These are phyloP conservation scores for Sebastiscus tertius DNA, from an alignment of 2,797 vertebrate genomes.

Conservation along the genomic window DNA sequence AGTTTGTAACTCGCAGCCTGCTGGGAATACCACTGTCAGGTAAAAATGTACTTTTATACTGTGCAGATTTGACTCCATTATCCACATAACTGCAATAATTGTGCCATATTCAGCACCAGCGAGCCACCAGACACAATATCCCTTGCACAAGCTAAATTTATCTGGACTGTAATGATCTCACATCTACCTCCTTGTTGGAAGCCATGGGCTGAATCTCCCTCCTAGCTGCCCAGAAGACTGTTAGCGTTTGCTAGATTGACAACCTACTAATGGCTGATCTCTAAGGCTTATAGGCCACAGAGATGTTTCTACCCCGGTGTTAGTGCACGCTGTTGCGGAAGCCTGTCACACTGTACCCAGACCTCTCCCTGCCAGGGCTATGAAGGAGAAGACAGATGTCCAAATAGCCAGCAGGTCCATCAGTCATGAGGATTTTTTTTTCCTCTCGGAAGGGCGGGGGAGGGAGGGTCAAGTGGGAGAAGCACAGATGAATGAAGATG, in stretches of 20 bases:
- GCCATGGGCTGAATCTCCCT: conserved; percentile 57
- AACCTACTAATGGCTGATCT: conserved; percentile 79
- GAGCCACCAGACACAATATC: conserved; percentile 28
- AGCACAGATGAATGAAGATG: conserved; percentile 67
- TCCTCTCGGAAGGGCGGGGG: background rate
- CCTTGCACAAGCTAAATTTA: conserved; percentile 70
- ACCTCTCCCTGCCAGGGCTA: conserved; percentile 61
- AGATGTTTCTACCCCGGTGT: conserved; percentile 68
- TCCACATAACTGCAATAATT: conserved; percentile 67
- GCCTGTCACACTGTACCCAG: conserved; percentile 69
- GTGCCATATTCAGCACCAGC: conserved; percentile 53
- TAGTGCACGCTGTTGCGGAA: conserved; percentile 64
- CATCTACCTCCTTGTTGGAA: conserved; percentile 60
- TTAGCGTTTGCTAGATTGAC: conserved; percentile 72
- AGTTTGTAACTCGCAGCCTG: conserved; percentile 39
- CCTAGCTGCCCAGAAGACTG: conserved; percentile 64
- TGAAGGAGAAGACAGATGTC: conserved; percentile 80
- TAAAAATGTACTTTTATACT: conserved; percentile 48
- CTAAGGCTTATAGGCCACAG: conserved; percentile 62
- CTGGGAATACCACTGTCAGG: conserved; percentile 39
- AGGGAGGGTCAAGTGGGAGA: conserved; percentile 64
- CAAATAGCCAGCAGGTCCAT: conserved; percentile 77
- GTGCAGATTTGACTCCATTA: conserved; percentile 63
- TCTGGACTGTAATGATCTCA: conserved; percentile 73
- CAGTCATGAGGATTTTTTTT: conserved; percentile 68